These are phyloP conservation scores for Tetramorium parvispinum DNA, from an alignment of 1,140 invertebrate species.

Conservation along the genomic window DNA sequence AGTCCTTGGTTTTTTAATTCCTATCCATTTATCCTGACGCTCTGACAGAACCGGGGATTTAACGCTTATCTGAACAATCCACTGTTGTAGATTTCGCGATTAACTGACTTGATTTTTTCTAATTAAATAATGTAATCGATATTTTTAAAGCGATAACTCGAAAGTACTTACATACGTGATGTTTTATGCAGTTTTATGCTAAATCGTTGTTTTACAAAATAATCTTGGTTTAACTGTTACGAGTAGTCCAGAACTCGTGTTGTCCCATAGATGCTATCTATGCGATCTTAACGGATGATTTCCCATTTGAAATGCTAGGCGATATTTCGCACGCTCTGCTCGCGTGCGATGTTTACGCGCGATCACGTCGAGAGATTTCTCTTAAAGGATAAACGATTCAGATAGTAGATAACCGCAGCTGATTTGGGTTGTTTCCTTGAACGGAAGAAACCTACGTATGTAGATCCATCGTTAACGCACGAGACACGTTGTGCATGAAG, in stretches of 20 bases:
- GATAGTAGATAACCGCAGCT: slow-evolving; percentile 58
- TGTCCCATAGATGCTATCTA: neutral
- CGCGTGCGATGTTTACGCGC: neutral
- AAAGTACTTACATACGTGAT: neutral
- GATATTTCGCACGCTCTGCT: slow-evolving; percentile 26
- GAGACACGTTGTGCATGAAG: slow-evolving; percentile 66
- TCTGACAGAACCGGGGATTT: neutral
- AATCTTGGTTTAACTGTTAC: neutral
- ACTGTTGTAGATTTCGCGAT: neutral
- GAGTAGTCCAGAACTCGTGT: neutral
- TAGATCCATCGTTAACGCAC: slow-evolving; percentile 57
- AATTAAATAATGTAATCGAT: neutral
- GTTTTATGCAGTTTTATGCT: neutral
- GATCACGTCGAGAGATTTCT: slow-evolving; percentile 29
- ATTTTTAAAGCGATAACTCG: neutral
- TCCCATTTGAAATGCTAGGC: slow-evolving; percentile 23
- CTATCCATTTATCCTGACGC: neutral
- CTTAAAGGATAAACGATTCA: slow-evolving; percentile 15
- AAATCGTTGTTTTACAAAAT: neutral
- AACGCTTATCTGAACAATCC: neutral
- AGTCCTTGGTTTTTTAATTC: neutral
- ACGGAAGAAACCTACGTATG: slow-evolving; percentile 54
- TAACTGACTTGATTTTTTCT: neutral
- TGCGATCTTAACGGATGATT: slow-evolving; percentile 31
- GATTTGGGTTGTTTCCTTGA: slow-evolving; percentile 65